Evolutionary conservation across 2,113 vertebrate genomes (phyloP), one percentile per base, ranked within the genome.

Genomic region (Poeciliopsis occidentalis): DNA sequence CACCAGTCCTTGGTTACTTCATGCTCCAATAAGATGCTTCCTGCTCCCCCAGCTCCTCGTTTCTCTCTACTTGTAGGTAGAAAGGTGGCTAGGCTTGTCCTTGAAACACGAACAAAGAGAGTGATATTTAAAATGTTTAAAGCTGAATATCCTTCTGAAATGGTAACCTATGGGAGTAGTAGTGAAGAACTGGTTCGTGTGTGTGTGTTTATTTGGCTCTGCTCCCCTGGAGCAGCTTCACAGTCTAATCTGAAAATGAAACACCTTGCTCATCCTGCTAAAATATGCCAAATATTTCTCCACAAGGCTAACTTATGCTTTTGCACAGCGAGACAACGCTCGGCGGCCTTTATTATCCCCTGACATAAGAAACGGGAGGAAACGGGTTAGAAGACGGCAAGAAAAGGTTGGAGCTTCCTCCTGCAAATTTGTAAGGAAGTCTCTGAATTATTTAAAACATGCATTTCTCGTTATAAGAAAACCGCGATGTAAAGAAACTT

Each of bases 241-340:
- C 32, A 68, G 78, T 54, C 17, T 85, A 77, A 91, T 88, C 87
- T 84, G 88, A 86, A 93, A 94, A 94, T 93, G 85, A 93, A 92
- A 93, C 88, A 91, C 90, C 86, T 87, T 72, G 67, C 80, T 85
- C 78, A 84, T 67, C 81, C 83, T 88, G 89, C 77, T 90, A 89
- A 91, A 78, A 92, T 91, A 91, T 89, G 85, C 85, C 72, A 80
- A 70, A 75, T 83, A 81, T 85, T 87, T 65, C 54, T 75, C 10
- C 47, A 31, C 4, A 12, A 30, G 54, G 64, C 64, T 27, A 67
- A 27, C 67, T 77, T 57, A 1, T 72, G 68, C 74, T 78, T 78
- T 72, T 37, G 41, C 37, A 31, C 27, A 39, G 39, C 34, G n/a
- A 32, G 54, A 71, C 31, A 61, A 64, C 32, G 41, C 64, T 71